Evolutionary conservation across 2,888 invertebrate species (phyloP).

Genomic region (Sepioteuthis lessoniana): DNA sequence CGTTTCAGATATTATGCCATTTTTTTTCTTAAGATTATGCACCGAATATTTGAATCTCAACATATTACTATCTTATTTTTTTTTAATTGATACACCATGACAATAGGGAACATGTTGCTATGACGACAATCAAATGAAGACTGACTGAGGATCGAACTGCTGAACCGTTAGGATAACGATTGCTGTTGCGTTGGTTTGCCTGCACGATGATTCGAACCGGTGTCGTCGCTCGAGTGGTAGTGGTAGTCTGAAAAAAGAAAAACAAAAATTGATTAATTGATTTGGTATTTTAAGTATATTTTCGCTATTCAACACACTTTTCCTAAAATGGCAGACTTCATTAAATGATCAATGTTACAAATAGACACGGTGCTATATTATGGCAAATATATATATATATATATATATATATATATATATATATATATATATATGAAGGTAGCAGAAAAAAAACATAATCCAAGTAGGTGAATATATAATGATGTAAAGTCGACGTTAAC

Average conservation of each 20-base stretch:
- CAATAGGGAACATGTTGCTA: not conserved
- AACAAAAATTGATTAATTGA: not conserved
- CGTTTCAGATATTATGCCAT: not conserved
- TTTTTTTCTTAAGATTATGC: not conserved
- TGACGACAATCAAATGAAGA: not conserved
- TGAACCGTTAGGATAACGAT: not conserved
- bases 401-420: no score
- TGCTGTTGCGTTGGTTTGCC: not conserved
- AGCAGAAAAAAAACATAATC: no score
- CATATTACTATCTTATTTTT: not conserved
- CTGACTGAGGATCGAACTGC: not conserved
- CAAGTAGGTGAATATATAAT: no score
- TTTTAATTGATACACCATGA: not conserved
- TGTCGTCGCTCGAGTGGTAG: not conserved
- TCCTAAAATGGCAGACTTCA: no score
- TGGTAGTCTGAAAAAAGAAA: not conserved
- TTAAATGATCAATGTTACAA: no score
- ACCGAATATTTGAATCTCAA: not conserved
- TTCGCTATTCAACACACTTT: no score
- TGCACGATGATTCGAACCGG: not conserved
- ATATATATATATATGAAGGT: no score
- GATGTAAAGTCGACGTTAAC: no score
- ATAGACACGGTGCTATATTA: no score
- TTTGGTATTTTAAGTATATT: no score
- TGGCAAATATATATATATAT: no score